Conservation (phyloP, 1,140 invertebrate species). For the Cyphomyrmex costatus region DNA sequence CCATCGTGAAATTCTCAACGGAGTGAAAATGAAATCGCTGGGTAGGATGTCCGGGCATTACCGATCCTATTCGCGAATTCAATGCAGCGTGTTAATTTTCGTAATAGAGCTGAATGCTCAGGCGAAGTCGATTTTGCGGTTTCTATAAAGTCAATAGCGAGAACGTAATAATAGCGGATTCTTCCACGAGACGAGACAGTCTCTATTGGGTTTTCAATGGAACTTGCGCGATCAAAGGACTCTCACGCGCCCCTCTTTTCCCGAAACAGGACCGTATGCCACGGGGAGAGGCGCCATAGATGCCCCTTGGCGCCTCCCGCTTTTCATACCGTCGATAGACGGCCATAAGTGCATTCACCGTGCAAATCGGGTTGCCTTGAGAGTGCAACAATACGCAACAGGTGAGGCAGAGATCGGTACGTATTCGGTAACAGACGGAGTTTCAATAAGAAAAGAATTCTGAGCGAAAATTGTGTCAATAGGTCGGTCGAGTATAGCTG, state of each 20-base stretch:
- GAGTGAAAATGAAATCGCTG: background rate
- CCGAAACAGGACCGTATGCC: slow-evolving; percentile 70
- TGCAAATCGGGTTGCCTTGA: slow-evolving; percentile 82
- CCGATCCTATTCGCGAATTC: slow-evolving; percentile 45
- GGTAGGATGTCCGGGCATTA: background rate
- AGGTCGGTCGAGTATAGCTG: slow-evolving; percentile 1
- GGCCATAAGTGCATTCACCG: slow-evolving; percentile 82
- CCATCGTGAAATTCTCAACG: background rate
- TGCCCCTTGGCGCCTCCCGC: slow-evolving; percentile 68
- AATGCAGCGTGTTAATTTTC: slow-evolving; percentile 48
- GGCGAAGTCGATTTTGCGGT: slow-evolving; percentile 58
- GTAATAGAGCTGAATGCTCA: slow-evolving; percentile 37
- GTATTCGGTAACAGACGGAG: slow-evolving; percentile 76
- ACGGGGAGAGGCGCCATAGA: slow-evolving; percentile 42
- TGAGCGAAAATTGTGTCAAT: slow-evolving; percentile 63
- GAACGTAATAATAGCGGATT: slow-evolving; percentile 60
- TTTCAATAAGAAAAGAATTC: slow-evolving; percentile 72
- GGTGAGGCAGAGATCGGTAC: slow-evolving; percentile 79
- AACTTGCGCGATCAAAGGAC: slow-evolving; percentile 78
- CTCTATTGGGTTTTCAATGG: slow-evolving; percentile 56
- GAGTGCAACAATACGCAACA: slow-evolving; percentile 82
- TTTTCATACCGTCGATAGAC: slow-evolving; percentile 77
- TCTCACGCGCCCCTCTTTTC: slow-evolving; percentile 68
- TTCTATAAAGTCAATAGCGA: slow-evolving; percentile 69
- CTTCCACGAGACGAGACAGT: slow-evolving; percentile 59